Evolutionary conservation across 92 coral and sea anemone genomes (phyloP).

Genomic region (Parazoanthus swiftii): DNA sequence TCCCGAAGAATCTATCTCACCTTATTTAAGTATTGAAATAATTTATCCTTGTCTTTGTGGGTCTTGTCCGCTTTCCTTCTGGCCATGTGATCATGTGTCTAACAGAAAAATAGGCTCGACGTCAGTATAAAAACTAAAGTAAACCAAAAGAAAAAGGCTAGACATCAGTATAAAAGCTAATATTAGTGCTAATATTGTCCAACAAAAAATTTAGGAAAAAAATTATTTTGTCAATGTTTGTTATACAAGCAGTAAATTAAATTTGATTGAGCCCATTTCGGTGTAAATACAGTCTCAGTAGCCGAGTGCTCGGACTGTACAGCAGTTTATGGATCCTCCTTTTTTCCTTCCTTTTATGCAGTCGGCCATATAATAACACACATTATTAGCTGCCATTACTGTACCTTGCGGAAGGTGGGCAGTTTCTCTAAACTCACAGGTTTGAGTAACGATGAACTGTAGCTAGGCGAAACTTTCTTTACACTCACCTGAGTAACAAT

Average conservation of each 20-base stretch:
- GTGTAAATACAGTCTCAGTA: too few species aligned
- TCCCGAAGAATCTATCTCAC: constrained; percentile 23
- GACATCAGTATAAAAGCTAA: not conserved
- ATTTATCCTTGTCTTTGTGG: constrained; percentile 72
- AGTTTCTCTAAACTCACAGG: constrained; percentile 2
- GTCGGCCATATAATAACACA: too few species aligned
- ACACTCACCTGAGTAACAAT: constrained; percentile 75
- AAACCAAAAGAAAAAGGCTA: not conserved
- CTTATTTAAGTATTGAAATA: constrained; percentile 72
- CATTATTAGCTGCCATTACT: not conserved
- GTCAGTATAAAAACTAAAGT: too few species aligned
- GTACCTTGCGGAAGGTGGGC: not conserved
- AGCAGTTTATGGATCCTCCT: too few species aligned
- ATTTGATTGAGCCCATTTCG: not conserved
- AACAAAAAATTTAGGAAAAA: too few species aligned
- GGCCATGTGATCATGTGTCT: constrained; percentile 75
- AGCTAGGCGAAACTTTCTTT: constrained; percentile 46
- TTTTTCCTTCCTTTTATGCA: too few species aligned
- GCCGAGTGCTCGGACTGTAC: too few species aligned
- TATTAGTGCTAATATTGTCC: too few species aligned
- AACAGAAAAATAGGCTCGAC: not conserved
- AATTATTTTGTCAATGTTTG: not conserved
- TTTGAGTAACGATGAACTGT: constrained; percentile 74
- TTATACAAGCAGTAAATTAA: not conserved
- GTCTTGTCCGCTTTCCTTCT: constrained; percentile 79